Percentiles rank a stretch among this genome's conserved stretches.
phyloP scores from a whole-genome alignment of 2,797 vertebrate genomes.

The Scleropages formosus region DNA sequence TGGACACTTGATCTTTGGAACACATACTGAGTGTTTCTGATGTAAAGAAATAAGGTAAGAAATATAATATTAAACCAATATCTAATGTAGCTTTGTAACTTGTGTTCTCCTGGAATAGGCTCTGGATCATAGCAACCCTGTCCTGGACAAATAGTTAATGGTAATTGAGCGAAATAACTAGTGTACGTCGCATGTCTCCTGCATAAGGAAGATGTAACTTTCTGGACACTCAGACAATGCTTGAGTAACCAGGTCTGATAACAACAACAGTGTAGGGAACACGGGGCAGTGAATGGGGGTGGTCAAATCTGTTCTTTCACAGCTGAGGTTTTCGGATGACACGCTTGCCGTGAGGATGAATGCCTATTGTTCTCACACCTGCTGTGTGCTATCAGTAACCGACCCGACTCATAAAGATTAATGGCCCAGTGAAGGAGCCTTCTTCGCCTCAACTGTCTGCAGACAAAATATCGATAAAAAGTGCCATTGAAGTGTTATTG shows the following conservation, averaged over 20 bases:
- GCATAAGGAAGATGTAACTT: constrained; percentile 10
- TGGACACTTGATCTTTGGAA: not conserved
- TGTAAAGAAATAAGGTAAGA: too few relatives aligned
- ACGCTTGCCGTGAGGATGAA: not conserved
- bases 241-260: not conserved
- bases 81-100: too few relatives aligned
- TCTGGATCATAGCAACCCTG: too few relatives aligned
- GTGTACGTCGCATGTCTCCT: not conserved
- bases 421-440: constrained; percentile 4
- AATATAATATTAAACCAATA: too few relatives aligned
- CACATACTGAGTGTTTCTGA: too few relatives aligned
- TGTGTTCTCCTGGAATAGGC: too few relatives aligned
- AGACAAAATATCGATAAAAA: not conserved
- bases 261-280: not conserved
- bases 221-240: not conserved
- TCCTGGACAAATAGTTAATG: too few relatives aligned
- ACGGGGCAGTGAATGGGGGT: not conserved
- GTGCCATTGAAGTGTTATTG: not conserved
- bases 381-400: constrained; percentile 10
- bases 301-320: not conserved
- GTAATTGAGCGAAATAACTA: too few relatives aligned
- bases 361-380: not conserved
- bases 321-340: not conserved
- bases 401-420: constrained; percentile 18
- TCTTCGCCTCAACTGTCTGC: constrained; percentile 5